Evolutionary conservation across 2,113 vertebrate species (phyloP), one percentile per base, ranked within the genome.

Genomic region (Osmerus eperlanus): DNA sequence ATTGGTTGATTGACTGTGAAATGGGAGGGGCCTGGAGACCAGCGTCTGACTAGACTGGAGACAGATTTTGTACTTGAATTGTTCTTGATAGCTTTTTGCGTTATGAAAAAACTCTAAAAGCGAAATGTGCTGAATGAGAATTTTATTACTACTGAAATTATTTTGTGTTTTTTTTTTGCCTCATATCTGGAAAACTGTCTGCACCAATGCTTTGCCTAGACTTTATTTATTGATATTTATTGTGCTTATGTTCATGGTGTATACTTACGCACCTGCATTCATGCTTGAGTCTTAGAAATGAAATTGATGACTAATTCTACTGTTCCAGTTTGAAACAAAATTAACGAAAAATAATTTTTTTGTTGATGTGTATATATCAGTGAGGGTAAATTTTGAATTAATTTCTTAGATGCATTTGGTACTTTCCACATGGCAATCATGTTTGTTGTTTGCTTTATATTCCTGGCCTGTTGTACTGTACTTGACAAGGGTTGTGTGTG

Each of bases 161-260:
- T 52, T 72, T 65, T 36, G 76, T 53, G 21, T 75, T 83, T 72
- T 73, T 73, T n/a, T 71, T 81, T 55, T 68, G 74, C 70, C 77
- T 81, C 25, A 52, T 41, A 41, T 71, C 69, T 74, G 72, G 65
- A 75, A 75, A 80, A 32, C 72, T 60, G 61, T 76, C 61, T 76
- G 79, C 76, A 59, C 58, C 67, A 51, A 80, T 79, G 81, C 54
- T 83, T 74, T 78, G 74, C 72, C 76, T 72, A 75, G 72, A 76
- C 76, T 89, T 89, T 84, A 91, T 91, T 91, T 91, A 90, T 89
- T 89, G 75, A 76, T 90, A 90, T 87, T 90, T 86, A 89, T 87
- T 88, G 78, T 84, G 65, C 70, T 75, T 67, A 55, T 76, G 84
- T 68, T 67, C 41, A 65, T 67, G 68, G 52, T 61, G 61, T 69